A percentile compares a stretch with the other conserved stretches of the same genome.
Conservation (phyloP, 2,113 vertebrate genomes). For the Ctenodactylus gundi region DNA sequence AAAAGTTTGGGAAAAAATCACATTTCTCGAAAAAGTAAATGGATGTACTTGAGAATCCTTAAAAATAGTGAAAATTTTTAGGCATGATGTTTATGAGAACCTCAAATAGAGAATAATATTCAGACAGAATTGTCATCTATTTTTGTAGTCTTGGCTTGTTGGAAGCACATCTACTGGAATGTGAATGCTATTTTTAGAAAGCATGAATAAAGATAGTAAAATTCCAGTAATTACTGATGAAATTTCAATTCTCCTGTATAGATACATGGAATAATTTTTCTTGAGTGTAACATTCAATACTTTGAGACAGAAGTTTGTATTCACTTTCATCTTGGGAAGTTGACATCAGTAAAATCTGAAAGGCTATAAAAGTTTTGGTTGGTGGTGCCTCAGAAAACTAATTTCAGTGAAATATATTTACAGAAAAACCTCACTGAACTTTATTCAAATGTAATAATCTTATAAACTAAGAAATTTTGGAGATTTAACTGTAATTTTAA, state of each 20-base stretch:
- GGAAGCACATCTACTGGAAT: neutral
- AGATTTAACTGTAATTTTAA: neutral
- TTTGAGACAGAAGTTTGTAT: neutral
- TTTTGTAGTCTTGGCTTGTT: neutral
- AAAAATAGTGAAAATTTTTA: conserved; percentile 9
- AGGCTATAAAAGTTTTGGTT: neutral
- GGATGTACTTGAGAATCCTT: neutral
- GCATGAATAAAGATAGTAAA: neutral
- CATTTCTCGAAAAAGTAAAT: conserved; percentile 35
- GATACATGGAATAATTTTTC: conserved; percentile 2
- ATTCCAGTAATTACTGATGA: conserved; percentile 30
- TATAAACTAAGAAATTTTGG: neutral
- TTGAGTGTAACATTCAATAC: conserved; percentile 48
- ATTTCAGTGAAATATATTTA: conserved; percentile 18
- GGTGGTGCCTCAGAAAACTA: neutral
- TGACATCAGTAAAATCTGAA: neutral
- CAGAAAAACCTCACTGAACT: neutral
- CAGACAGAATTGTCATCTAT: neutral
- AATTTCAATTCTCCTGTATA: neutral
- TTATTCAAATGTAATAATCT: neutral
- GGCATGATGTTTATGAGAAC: neutral
- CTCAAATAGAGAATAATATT: neutral
- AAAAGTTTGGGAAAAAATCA: conserved; percentile 9
- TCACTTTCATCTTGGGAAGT: neutral
- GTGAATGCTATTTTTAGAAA: neutral